Conservation (phyloP, 2,797 vertebrate genomes). For the Hoplostethus mediterraneus region DNA sequence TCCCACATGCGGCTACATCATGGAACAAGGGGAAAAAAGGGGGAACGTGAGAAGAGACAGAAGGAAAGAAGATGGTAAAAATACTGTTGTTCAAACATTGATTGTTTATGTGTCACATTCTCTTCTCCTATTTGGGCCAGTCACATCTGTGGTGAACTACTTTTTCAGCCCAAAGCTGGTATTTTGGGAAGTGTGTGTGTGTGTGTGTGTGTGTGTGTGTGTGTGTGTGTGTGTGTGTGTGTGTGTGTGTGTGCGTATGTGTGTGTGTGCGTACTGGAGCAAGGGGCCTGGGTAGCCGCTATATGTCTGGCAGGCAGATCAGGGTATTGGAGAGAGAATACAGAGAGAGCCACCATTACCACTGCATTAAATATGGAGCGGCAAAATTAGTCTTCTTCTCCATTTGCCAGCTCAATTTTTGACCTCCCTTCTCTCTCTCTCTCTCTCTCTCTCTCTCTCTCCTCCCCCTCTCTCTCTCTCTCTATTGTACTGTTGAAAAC, state of each 20-base stretch:
- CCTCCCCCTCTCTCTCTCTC: not conserved
- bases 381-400: constrained; percentile 55
- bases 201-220: constrained; percentile 4
- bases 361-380: constrained; percentile 79
- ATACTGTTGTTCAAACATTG: constrained; percentile 78
- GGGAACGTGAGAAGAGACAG: constrained; percentile 10
- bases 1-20: constrained; percentile 55
- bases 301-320: constrained; percentile 70
- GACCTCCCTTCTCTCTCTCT: constrained; percentile 11
- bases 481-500: not conserved
- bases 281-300: constrained; percentile 51
- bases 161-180: constrained; percentile 62
- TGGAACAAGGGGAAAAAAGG: constrained; percentile 10
- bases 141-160: constrained; percentile 73
- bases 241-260: constrained; percentile 3
- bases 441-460: not conserved
- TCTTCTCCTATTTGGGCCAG: constrained; percentile 73
- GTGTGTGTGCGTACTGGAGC: constrained; percentile 1
- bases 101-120: constrained; percentile 78
- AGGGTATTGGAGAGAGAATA: constrained; percentile 62
- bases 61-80: constrained; percentile 59
- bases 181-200: constrained; percentile 44
- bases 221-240: constrained; percentile 16
- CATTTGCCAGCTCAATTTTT: constrained; percentile 25
- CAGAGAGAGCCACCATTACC: constrained; percentile 69